Evolutionary conservation across 2,888 invertebrate species (phyloP), one percentile per base, ranked within the genome.

Genomic region (Andrena chrysosceles): DNA sequence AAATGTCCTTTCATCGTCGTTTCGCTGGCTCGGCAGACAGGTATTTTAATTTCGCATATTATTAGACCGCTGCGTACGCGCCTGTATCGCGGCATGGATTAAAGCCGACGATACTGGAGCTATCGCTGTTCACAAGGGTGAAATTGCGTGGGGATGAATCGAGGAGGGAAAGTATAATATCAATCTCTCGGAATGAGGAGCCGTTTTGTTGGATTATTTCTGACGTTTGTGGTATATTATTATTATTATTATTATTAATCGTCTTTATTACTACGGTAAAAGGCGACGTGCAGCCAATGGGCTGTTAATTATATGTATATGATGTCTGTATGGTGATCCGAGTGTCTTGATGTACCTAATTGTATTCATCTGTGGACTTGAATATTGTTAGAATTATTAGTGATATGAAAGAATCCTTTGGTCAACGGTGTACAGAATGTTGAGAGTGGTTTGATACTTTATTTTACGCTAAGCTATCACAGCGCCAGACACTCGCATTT

Each of bases 21-120:
- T 10, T n/a, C 42, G 69, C 59, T 59, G 26, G 35, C n/a, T 29
- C 42, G 6, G 2, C 59, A 29, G 42, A n/a, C 35, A n/a, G 42
- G 20, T 42, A 70, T 48, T 70, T 70, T 69, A 69, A 69, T 69
- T 60, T 70, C 69, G 29, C 42, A 59, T 29, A 31, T 70, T 70
- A 70, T 70, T 70, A 42, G n/a, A 4, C 42, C 59, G 29, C 56
- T n/a, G 31, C 10, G 62, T 10, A 29, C 13, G 23, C 26, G 2
- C 10, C 20, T 10, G 20, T 62, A 62, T 56, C 33, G 20, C 20
- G n/a, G 5, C 33, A 33, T 1, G 62, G 62, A 62, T 62, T 62
- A 62, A 62, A 62, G 20, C 20, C 20, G 33, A 62, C 20, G 59
- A 29, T 8, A 0, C 2, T 6, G 29, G 42, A n/a, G 7, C 20